Evolutionary conservation across 2,797 vertebrate species (phyloP), one percentile per base, ranked within the genome.

Genomic region (Muraenolepis orangiensis): DNA sequence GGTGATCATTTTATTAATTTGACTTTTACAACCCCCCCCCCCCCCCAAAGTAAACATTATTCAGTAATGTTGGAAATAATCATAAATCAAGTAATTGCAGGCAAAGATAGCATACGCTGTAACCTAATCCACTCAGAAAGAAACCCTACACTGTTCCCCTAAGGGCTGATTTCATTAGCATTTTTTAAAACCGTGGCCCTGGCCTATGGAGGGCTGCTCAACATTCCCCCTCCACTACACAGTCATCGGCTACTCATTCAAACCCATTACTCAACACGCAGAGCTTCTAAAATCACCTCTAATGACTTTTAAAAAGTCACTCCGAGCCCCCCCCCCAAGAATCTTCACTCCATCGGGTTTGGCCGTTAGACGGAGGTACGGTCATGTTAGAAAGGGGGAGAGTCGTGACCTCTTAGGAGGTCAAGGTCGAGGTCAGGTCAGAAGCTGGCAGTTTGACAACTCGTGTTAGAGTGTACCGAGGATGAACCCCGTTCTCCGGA

Each of bases 21-120:
- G 23, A 71, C 40, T 28, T 42, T 84, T 78, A 16, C 13, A 8
- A 10, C 38, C 14, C 13, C 40, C 14, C 14, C 40, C 14, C 40
- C 40, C 73, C 81, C 80, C 80, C 42, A 81, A 85, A 89, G 76
- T 81, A 85, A 86, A 87, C 66, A 78, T 79, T 76, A 87, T 85
- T 86, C 84, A 84, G 72, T 32, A 72, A 74, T 72, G 29, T 2
- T 12, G 76, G 11, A 13, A 46, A 87, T 88, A 83, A 83, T 1
- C 87, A 88, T 86, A 85, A 82, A 87, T 87, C 83, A 85, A 61
- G 46, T 34, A 36, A 81, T 69, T 78, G 23, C 7, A 79, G 31
- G 72, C 29, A 6, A 31, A 29, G 69, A 80, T 51, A 7, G 51
- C 28, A 36, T n/a, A 18, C 68, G 78, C 72, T 72, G 6, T 82